Evolutionary conservation across 2,888 invertebrate species (phyloP).

Genomic region (Morpho helenor): DNA sequence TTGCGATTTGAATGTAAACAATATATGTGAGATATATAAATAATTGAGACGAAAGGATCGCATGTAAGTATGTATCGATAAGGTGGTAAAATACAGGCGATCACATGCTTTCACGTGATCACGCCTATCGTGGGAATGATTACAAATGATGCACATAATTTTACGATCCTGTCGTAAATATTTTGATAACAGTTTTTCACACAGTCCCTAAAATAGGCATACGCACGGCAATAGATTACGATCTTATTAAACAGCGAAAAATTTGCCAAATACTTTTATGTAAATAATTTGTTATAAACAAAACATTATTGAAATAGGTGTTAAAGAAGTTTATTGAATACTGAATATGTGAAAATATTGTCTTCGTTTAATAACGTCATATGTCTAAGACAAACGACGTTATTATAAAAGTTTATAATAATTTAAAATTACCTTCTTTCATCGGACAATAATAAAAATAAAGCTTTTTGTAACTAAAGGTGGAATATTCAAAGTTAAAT

Average conservation of each 20-base stretch:
- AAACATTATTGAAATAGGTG: too few relatives aligned
- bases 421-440: too few relatives aligned
- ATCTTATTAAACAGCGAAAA: background rate
- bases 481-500: too few relatives aligned
- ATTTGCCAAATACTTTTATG: too few relatives aligned
- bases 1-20: conserved; percentile 33
- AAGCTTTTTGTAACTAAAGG: too few relatives aligned
- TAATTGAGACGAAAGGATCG: conserved; percentile 45
- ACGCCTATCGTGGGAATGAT: conserved; percentile 58
- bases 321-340: too few relatives aligned
- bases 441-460: too few relatives aligned
- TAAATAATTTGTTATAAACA: too few relatives aligned
- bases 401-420: too few relatives aligned
- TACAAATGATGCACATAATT: conserved; percentile 46
- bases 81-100: conserved; percentile 52
- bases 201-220: conserved; percentile 15
- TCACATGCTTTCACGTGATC: conserved; percentile 55
- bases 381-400: too few relatives aligned
- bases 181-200: conserved; percentile 37
- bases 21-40: conserved; percentile 40
- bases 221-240: background rate
- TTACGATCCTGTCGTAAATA: conserved; percentile 34
- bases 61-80: conserved; percentile 61
- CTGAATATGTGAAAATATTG: too few relatives aligned
- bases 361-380: too few relatives aligned